phyloP scores from a whole-genome alignment of 2,888 invertebrate genomes.

The Melieria omissa region DNA sequence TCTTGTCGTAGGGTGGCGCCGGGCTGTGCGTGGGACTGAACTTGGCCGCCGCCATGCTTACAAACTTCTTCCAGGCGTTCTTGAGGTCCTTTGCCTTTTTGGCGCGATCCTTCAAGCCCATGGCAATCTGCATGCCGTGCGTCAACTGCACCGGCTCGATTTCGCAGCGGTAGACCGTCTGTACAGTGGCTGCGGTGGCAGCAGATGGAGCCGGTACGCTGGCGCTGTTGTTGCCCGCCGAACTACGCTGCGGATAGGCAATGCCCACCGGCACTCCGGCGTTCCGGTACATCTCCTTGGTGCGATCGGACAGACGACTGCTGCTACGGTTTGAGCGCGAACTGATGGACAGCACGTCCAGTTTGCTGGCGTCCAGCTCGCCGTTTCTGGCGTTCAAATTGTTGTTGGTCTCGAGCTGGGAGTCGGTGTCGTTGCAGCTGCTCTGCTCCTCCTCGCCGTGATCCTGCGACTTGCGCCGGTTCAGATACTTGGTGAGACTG shows the following conservation, averaged over 20 bases:
- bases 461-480: constrained; percentile 58
- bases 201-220: constrained; percentile 31
- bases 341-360: constrained; percentile 63
- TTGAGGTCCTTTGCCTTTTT: constrained; percentile 67
- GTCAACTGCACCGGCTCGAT: constrained; percentile 63
- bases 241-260: constrained; percentile 61
- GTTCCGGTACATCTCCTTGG: constrained; percentile 64
- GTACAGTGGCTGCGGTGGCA: constrained; percentile 54
- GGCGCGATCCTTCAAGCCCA: constrained; percentile 65
- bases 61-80: constrained; percentile 67
- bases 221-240: constrained; percentile 46
- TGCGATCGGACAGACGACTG: constrained; percentile 63
- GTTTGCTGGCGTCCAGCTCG: constrained; percentile 59
- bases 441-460: constrained; percentile 39
- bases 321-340: constrained; percentile 64
- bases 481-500: constrained; percentile 63
- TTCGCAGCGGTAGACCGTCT: constrained; percentile 66
- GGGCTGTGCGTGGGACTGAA: constrained; percentile 65
- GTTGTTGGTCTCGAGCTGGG: constrained; percentile 48
- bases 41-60: constrained; percentile 66
- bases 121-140: constrained; percentile 67
- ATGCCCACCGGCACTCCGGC: constrained; percentile 64
- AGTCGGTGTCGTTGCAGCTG: constrained; percentile 33
- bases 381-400: constrained; percentile 39
- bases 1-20: constrained; percentile 59